Evolutionary conservation across 64 coral and sea anemone genomes (phyloP).

Genomic region (Stichodactyla mertensii): DNA sequence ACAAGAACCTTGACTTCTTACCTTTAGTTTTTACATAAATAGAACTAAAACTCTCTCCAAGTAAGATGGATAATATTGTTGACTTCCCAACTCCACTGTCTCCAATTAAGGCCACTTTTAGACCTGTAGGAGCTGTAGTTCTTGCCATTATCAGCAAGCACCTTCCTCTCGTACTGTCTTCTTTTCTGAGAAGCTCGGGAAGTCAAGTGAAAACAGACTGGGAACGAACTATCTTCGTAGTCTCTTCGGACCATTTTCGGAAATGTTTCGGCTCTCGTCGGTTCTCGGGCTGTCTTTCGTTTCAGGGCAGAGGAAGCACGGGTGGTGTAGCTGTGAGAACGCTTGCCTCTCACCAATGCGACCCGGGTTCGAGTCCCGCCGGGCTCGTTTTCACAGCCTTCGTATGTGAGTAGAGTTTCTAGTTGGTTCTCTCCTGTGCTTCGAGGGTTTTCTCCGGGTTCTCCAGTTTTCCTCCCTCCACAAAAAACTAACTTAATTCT

Average conservation of each 20-base stretch:
- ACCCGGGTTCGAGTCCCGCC: too few species aligned
- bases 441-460: too few species aligned
- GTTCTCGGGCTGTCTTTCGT: neutral
- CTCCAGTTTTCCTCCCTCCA: too few species aligned
- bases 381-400: too few species aligned
- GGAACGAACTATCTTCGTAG: neutral
- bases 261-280: neutral
- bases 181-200: neutral
- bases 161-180: neutral
- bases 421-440: too few species aligned
- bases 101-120: constrained; percentile 16
- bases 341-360: too few species aligned
- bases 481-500: too few species aligned
- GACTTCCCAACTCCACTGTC: constrained; percentile 24
- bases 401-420: too few species aligned
- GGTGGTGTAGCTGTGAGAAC: too few species aligned
- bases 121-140: neutral
- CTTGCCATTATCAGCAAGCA: neutral
- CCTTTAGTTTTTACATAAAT: constrained; percentile 14
- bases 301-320: too few species aligned
- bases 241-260: neutral
- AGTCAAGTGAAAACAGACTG: neutral
- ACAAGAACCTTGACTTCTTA: neutral
- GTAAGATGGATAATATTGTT: neutral
- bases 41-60: constrained; percentile 1